Evolutionary conservation across 2,888 invertebrate genomes (phyloP).

Genomic region (Spicauda simplicius): DNA sequence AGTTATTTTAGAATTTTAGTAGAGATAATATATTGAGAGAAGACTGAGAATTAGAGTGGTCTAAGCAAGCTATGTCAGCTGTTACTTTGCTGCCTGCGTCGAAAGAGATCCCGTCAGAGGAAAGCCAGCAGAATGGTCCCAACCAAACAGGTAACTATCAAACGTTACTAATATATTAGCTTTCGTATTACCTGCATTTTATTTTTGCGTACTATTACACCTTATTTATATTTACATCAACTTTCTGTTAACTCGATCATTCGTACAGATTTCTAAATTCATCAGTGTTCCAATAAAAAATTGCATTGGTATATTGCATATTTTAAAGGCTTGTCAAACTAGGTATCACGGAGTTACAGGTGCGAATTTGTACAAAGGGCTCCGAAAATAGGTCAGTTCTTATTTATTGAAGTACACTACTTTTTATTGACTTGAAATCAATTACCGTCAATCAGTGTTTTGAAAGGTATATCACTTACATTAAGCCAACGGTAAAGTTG

Average conservation of each 20-base stretch:
- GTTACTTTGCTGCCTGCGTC: constrained; percentile 79
- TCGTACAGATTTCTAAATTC: background rate
- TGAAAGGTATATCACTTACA: too few relatives aligned
- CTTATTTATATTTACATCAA: constrained; percentile 11
- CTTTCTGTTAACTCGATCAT: background rate
- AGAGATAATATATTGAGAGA: constrained; percentile 80
- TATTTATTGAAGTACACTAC: constrained; percentile 1
- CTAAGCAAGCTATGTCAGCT: constrained; percentile 82
- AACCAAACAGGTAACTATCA: constrained; percentile 69
- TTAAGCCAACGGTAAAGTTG: too few relatives aligned
- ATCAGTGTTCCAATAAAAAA: background rate
- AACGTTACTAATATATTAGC: constrained; percentile 1
- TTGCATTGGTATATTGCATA: constrained; percentile 5
- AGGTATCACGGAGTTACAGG: background rate
- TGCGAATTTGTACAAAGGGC: background rate
- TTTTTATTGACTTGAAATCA: constrained; percentile 13
- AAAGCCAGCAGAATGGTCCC: constrained; percentile 73
- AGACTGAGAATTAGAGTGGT: constrained; percentile 81
- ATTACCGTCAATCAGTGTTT: background rate
- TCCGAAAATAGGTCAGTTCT: constrained; percentile 19
- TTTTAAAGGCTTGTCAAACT: background rate
- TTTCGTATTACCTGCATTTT: constrained; percentile 7
- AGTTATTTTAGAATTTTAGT: constrained; percentile 81
- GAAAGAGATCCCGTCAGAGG: constrained; percentile 79
- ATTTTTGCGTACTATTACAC: background rate